phyloP scores from a whole-genome alignment of 2,888 invertebrate genomes.

The Iphiclides podalirius region DNA sequence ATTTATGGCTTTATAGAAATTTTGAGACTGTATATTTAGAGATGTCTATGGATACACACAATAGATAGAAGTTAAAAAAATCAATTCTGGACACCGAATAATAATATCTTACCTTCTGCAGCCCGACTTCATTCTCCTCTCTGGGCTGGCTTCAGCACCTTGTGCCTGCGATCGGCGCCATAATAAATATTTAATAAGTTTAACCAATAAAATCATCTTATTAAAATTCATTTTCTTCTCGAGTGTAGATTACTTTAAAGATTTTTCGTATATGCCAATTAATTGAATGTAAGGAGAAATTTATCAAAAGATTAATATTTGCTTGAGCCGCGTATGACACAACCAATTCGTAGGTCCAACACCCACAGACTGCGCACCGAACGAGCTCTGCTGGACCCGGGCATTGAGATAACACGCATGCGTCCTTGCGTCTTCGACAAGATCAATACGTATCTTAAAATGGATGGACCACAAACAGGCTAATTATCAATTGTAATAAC shows the following conservation, averaged over 20 bases:
- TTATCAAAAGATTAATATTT: background rate
- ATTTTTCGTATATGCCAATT: background rate
- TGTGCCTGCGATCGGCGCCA: conserved; percentile 19
- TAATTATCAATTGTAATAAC: background rate
- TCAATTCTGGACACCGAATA: no score
- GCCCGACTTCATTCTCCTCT: background rate
- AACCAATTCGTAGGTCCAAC: conserved; percentile 1
- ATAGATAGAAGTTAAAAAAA: no score
- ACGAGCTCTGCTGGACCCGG: background rate
- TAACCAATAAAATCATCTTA: conserved; percentile 11
- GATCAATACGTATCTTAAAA: conserved; percentile 5
- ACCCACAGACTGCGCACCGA: conserved; percentile 1
- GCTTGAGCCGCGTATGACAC: background rate
- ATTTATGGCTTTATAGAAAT: no score
- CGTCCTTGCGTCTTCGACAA: background rate
- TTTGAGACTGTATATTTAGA: no score
- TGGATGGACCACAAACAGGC: background rate
- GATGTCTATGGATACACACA: no score
- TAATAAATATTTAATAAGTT: conserved; percentile 16
- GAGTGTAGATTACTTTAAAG: background rate
- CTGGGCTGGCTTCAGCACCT: conserved; percentile 2
- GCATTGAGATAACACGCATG: background rate
- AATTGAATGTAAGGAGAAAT: background rate
- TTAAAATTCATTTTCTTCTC: conserved; percentile 9
- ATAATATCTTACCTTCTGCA: background rate